Percentiles rank a stretch among this genome's conserved stretches.
Evolutionary conservation across 2,113 vertebrate species (phyloP).

Genomic region (Pelecanoides urinatrix): DNA sequence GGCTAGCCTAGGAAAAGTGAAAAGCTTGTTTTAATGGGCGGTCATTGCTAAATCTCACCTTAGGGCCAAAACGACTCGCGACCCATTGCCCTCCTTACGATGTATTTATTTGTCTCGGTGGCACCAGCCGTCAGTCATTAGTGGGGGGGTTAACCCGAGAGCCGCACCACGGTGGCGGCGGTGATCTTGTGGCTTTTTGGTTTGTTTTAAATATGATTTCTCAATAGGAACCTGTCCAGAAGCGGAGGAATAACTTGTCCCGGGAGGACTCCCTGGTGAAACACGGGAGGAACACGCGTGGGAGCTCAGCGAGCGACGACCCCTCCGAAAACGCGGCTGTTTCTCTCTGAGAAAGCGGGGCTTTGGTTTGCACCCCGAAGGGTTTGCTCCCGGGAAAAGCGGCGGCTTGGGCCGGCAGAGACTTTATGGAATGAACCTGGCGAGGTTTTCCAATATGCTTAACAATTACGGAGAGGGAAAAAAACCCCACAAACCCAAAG

Average conservation of each 20-base stretch:
- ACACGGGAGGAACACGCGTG: not conserved
- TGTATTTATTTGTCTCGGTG: conserved; percentile 63
- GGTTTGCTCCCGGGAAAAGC: not conserved
- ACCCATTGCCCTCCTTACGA: conserved; percentile 63
- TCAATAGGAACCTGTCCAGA: not conserved
- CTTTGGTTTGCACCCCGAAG: not conserved
- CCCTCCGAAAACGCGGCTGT: not conserved
- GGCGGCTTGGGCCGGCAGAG: not conserved
- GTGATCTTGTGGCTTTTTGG: not conserved
- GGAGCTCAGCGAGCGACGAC: not conserved
- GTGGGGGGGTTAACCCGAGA: not conserved
- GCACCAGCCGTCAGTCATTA: conserved; percentile 61
- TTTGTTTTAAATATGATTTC: conserved; percentile 13
- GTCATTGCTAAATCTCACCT: conserved; percentile 60
- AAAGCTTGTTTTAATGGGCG: conserved; percentile 61
- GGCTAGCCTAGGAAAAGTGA: conserved; percentile 42
- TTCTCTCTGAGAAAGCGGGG: not conserved
- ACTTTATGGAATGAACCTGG: not conserved
- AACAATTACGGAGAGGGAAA: too few relatives aligned
- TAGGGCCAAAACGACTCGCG: conserved; percentile 56
- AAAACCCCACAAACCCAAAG: not conserved
- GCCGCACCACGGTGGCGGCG: not conserved
- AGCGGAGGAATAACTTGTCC: not conserved
- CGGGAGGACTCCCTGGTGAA: not conserved
- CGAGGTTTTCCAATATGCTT: not conserved